phyloP scores from a whole-genome alignment of 1,140 invertebrate species.

The Limonius californicus region DNA sequence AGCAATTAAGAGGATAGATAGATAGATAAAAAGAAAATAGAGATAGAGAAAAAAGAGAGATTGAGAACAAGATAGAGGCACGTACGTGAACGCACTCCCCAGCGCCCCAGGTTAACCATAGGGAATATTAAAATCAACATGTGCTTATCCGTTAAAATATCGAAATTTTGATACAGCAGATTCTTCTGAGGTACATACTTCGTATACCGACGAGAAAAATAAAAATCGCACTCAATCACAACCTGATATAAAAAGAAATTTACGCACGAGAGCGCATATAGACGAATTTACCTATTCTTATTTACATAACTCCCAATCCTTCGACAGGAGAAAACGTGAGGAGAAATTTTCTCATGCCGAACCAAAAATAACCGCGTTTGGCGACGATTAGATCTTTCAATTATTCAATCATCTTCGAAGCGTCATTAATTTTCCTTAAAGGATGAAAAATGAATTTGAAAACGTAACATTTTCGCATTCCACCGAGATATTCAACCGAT shows the following conservation, averaged over 20 bases:
- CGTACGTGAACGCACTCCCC: no score
- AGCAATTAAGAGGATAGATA: no score
- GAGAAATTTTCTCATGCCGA: neutral
- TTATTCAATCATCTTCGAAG: neutral
- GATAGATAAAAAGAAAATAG: no score
- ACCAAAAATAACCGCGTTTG: neutral
- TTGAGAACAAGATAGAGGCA: no score
- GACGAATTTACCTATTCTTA: neutral
- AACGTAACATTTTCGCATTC: neutral
- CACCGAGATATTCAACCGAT: neutral
- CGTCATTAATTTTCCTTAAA: constrained; percentile 5
- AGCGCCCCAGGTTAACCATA: no score
- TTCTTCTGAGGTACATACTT: no score
- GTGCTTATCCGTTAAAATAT: no score
- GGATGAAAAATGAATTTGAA: constrained; percentile 4
- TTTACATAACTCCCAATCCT: neutral
- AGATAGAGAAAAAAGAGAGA: no score
- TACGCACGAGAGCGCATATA: no score
- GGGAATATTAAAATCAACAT: no score
- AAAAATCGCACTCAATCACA: neutral
- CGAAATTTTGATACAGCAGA: no score
- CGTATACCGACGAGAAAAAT: neutral
- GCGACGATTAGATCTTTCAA: neutral
- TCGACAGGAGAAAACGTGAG: neutral
- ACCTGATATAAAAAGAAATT: neutral